Evolutionary conservation across 2,113 vertebrate genomes (phyloP).

Genomic region (Nibea coibor): DNA sequence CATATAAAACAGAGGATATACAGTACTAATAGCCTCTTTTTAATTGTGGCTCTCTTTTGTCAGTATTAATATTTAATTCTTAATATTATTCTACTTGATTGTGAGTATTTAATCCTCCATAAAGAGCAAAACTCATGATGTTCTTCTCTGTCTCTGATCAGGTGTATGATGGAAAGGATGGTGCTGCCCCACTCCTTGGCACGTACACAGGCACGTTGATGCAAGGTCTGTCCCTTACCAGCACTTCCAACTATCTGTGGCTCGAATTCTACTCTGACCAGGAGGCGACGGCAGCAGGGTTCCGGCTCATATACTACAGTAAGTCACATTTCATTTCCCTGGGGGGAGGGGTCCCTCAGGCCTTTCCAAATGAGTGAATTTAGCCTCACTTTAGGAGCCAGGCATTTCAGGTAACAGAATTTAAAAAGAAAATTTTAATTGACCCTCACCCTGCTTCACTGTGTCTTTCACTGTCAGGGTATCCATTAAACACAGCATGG

Average conservation of each 20-base stretch:
- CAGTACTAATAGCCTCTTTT: conserved; percentile 21
- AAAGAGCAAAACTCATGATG: neutral
- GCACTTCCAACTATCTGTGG: conserved; percentile 97
- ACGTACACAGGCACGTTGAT: conserved; percentile 89
- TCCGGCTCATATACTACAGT: conserved; percentile 95
- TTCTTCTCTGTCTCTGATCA: conserved; percentile 70
- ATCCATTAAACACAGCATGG: conserved; percentile 69
- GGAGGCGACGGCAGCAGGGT: conserved; percentile 91
- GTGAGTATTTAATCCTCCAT: neutral
- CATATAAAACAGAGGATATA: conserved; percentile 35
- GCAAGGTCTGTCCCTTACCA: conserved; percentile 90
- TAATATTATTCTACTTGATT: conserved; percentile 28
- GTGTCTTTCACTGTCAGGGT: conserved; percentile 65
- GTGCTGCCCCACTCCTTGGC: conserved; percentile 88
- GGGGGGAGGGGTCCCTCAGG: conserved; percentile 34
- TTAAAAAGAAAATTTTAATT: conserved; percentile 72
- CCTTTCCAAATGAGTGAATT: conserved; percentile 66
- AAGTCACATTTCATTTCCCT: conserved; percentile 80
- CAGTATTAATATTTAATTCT: conserved; percentile 49
- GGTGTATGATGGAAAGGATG: conserved; percentile 96
- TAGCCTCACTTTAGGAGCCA: conserved; percentile 55
- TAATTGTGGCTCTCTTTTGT: conserved; percentile 31
- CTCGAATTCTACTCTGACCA: conserved; percentile 94
- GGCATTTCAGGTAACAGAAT: conserved; percentile 59
- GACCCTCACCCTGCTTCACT: conserved; percentile 61